Evolutionary conservation across 2,888 invertebrate genomes (phyloP).

Genomic region (Lottia scabra): DNA sequence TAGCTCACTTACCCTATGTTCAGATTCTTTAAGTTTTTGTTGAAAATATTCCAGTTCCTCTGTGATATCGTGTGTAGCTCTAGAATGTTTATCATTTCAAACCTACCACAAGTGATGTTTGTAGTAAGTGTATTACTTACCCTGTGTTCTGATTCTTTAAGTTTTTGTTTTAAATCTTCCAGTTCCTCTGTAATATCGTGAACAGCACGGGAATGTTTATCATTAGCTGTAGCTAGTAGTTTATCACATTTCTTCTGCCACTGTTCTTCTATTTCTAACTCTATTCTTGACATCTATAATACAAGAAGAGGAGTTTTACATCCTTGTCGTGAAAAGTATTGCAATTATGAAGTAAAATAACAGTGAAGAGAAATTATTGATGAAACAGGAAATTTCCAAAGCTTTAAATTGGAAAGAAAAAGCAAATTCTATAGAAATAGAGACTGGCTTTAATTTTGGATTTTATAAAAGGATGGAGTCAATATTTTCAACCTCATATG

Average conservation of each 20-base stretch:
- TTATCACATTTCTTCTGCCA: constrained; percentile 62
- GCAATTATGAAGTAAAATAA: no score
- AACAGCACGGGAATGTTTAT: constrained; percentile 57
- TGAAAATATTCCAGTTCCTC: constrained; percentile 57
- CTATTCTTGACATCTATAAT: constrained; percentile 53
- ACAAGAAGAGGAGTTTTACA: no score
- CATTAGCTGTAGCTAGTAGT: constrained; percentile 47
- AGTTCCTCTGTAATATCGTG: constrained; percentile 53
- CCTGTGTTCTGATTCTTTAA: constrained; percentile 51
- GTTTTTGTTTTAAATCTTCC: constrained; percentile 46
- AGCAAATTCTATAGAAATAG: no score
- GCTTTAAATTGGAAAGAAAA: no score
- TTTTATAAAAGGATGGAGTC: no score
- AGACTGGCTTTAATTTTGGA: no score
- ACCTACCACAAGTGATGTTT: no score
- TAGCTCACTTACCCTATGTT: constrained; percentile 44
- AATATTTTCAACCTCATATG: no score
- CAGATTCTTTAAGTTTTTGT: constrained; percentile 42
- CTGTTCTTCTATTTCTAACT: constrained; percentile 57
- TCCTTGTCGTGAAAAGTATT: no score
- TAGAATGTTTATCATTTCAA: constrained; percentile 51
- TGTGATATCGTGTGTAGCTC: constrained; percentile 47
- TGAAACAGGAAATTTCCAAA: no score
- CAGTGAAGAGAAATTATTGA: no score
- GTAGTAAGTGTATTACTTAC: constrained; percentile 27